Conservation (phyloP, 1,140 invertebrate genomes). For the Drosophila nannoptera region DNA sequence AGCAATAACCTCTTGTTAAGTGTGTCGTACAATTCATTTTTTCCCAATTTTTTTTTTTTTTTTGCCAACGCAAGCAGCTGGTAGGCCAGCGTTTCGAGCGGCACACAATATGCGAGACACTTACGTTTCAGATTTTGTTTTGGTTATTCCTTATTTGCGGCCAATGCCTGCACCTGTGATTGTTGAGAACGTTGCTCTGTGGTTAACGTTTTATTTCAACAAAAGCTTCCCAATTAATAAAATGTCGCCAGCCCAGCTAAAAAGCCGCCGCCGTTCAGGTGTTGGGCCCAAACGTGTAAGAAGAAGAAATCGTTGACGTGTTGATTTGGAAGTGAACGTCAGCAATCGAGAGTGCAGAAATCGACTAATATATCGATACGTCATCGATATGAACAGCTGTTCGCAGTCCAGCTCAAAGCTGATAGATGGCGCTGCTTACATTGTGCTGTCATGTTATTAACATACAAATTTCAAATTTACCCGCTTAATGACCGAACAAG, state of each 20-base stretch:
- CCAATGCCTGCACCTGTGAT: not conserved
- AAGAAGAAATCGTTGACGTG: slow-evolving; percentile 70
- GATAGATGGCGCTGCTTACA: slow-evolving; percentile 29
- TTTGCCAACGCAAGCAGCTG: slow-evolving; percentile 73
- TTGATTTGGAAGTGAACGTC: slow-evolving; percentile 51
- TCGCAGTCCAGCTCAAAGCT: not conserved
- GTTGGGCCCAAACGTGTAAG: slow-evolving; percentile 43
- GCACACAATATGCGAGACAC: not conserved
- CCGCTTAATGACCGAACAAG: not conserved
- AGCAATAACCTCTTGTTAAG: slow-evolving; percentile 55
- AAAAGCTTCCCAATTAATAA: slow-evolving; percentile 27
- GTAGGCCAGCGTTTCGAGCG: not conserved
- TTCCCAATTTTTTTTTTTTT: not conserved
- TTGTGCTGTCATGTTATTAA: slow-evolving; percentile 1
- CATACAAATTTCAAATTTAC: not conserved
- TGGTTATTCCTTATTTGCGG: slow-evolving; percentile 1
- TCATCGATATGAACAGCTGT: slow-evolving; percentile 1
- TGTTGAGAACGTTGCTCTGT: not conserved
- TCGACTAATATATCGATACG: slow-evolving; percentile 14
- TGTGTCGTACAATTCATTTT: slow-evolving; percentile 35
- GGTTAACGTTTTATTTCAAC: slow-evolving; percentile 32
- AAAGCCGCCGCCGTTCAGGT: slow-evolving; percentile 43
- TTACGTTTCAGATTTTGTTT: slow-evolving; percentile 24
- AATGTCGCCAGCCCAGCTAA: slow-evolving; percentile 22
- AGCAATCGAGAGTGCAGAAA: slow-evolving; percentile 19